A percentile compares a stretch with the other conserved stretches of the same genome.
Evolutionary conservation across 2,888 invertebrate species (phyloP).

Genomic region (Noctuana brunneofusca): DNA sequence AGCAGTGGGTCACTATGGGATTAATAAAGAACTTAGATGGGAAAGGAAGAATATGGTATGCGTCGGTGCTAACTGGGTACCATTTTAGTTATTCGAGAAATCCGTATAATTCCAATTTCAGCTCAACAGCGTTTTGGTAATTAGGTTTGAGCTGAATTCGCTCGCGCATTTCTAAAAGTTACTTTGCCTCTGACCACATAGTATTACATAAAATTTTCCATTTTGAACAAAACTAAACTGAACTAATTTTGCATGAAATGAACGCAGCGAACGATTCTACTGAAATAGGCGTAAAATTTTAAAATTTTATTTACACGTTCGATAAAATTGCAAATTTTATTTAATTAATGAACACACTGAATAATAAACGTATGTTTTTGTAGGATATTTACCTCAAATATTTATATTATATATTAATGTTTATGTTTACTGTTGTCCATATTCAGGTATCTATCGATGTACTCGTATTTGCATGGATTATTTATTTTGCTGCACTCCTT

Average conservation of each 20-base stretch:
- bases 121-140: slow-evolving; percentile 21
- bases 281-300: not conserved
- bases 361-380: not conserved
- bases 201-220: slow-evolving; percentile 9
- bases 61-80: not conserved
- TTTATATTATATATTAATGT: not conserved
- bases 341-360: not conserved
- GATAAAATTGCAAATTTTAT: not conserved
- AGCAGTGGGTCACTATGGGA: not conserved
- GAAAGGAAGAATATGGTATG: not conserved
- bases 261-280: not conserved
- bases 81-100: not conserved
- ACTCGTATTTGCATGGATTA: too few relatives aligned
- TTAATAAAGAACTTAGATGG: not conserved
- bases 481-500: too few relatives aligned
- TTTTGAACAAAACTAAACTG: slow-evolving; percentile 15
- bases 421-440: too few relatives aligned
- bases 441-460: too few relatives aligned
- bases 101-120: slow-evolving; percentile 20
- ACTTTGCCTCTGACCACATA: slow-evolving; percentile 14
- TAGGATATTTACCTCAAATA: not conserved
- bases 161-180: slow-evolving; percentile 20
- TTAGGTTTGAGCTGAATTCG: slow-evolving; percentile 18
- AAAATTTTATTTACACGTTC: not conserved
- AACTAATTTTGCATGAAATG: slow-evolving; percentile 25